Conservation (phyloP, 2,113 vertebrate genomes). For the Notothenia coriiceps region DNA sequence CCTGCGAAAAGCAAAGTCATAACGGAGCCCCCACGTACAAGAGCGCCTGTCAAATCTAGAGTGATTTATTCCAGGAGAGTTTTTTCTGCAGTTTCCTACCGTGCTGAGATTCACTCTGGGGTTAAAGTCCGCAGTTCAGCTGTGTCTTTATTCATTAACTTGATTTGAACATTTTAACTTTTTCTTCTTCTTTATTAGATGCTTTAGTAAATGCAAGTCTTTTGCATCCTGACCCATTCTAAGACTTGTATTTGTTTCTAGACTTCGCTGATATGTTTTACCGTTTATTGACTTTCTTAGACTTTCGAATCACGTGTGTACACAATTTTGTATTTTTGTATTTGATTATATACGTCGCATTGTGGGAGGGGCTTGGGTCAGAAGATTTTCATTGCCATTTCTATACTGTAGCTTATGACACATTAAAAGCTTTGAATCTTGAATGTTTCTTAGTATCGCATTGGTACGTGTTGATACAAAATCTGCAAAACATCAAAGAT, state of each 20-base stretch:
- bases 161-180: background rate
- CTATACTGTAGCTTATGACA: no score
- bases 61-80: constrained; percentile 48
- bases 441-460: no score
- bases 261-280: background rate
- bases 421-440: no score
- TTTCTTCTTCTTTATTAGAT: background rate
- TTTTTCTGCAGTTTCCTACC: constrained; percentile 9
- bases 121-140: background rate
- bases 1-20: constrained; percentile 59
- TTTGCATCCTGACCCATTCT: background rate
- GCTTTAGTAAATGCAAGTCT: background rate
- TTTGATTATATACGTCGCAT: no score
- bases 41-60: constrained; percentile 56
- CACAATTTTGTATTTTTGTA: no score
- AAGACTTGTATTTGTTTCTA: background rate
- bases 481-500: background rate
- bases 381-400: no score
- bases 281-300: background rate
- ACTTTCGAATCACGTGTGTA: no score
- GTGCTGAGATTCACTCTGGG: constrained; percentile 15
- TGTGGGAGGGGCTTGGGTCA: no score
- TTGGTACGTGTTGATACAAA: no score
- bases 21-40: constrained; percentile 51
- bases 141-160: background rate